These are phyloP conservation scores for Leptinotarsa lineolata DNA, from an alignment of 1,140 invertebrate genomes.

Conservation along the genomic window DNA sequence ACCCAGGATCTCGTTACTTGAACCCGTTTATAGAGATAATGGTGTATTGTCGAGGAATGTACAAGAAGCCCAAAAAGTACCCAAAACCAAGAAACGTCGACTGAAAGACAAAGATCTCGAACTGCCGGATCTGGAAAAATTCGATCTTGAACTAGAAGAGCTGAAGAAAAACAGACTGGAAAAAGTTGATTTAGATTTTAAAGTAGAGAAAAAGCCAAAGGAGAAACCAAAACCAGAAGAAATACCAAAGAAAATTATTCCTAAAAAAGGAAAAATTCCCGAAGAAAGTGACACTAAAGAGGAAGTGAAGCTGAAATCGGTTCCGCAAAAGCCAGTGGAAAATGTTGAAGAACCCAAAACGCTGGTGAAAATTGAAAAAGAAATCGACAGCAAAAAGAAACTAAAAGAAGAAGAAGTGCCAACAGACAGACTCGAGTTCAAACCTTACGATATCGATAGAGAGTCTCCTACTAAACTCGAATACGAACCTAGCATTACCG, in stretches of 20 bases:
- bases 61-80: conserved; percentile 68
- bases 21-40: conserved; percentile 63
- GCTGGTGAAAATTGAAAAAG: conserved; percentile 23
- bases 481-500: conserved; percentile 51
- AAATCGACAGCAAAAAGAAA: conserved; percentile 60
- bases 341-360: conserved; percentile 21
- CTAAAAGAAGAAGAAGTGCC: conserved; percentile 58
- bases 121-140: conserved; percentile 70
- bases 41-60: conserved; percentile 73
- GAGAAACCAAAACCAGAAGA: conserved; percentile 39
- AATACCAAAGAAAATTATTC: conserved; percentile 50
- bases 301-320: conserved; percentile 28
- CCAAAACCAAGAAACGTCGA: conserved; percentile 58
- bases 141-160: conserved; percentile 69
- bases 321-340: conserved; percentile 26
- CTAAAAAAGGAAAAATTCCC: conserved; percentile 60
- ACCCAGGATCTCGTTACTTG: conserved; percentile 60
- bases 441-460: conserved; percentile 48
- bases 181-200: conserved; percentile 47
- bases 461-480: conserved; percentile 53
- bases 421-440: conserved; percentile 49
- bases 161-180: conserved; percentile 49
- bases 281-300: conserved; percentile 27
- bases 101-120: conserved; percentile 68
- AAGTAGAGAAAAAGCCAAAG: conserved; percentile 42